phyloP scores from a whole-genome alignment of 2,113 vertebrate genomes.

The Neomonachus schauinslandi region DNA sequence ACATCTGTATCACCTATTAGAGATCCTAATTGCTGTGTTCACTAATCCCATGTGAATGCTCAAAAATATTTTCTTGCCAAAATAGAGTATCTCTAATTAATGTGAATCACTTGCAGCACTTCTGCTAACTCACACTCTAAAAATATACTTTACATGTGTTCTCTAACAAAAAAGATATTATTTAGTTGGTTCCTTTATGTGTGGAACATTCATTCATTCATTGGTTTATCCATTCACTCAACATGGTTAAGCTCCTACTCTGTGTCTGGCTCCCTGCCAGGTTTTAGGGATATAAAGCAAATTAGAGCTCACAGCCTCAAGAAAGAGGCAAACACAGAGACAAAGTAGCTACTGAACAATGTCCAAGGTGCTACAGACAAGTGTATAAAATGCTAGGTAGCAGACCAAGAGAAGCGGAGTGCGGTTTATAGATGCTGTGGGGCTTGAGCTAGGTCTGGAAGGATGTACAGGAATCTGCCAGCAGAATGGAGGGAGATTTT shows the following conservation, averaged over 20 bases:
- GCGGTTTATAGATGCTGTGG: neutral
- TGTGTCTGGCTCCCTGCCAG: neutral
- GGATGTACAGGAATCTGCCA: neutral
- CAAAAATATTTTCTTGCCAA: neutral
- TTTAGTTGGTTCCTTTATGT: neutral
- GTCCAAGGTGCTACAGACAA: neutral
- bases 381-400: neutral
- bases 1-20: neutral
- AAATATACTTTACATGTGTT: neutral
- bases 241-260: neutral
- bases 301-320: neutral
- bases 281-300: neutral
- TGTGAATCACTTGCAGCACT: neutral
- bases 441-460: neutral
- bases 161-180: neutral
- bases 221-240: neutral
- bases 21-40: neutral
- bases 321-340: neutral
- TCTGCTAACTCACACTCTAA: neutral
- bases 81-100: neutral
- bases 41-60: neutral
- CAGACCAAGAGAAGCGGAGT: neutral
- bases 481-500: neutral
- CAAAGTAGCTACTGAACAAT: neutral
- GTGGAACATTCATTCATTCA: neutral